Conservation (phyloP, 2,797 vertebrate genomes). For the Psittacula derbiana region DNA sequence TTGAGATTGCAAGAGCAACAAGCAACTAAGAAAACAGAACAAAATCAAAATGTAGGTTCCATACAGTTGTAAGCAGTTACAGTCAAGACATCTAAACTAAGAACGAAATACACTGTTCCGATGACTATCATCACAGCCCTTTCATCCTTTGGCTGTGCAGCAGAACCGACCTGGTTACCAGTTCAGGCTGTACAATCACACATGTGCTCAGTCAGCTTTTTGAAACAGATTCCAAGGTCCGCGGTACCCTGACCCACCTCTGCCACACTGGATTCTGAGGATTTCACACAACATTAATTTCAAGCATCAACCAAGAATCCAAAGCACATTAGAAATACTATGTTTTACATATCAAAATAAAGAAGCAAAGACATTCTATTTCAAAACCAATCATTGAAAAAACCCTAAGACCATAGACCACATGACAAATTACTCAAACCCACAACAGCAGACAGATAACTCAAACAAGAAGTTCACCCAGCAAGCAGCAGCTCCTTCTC, state of each 20-base stretch:
- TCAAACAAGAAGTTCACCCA: not conserved
- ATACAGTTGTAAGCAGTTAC: not conserved
- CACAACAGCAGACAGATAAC: fast-evolving
- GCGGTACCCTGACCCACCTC: not conserved
- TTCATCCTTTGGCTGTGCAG: not conserved
- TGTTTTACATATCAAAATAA: not conserved
- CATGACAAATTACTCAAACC: not conserved
- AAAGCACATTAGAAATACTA: not conserved
- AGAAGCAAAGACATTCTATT: not conserved
- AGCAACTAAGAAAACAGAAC: not conserved
- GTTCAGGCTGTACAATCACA: not conserved
- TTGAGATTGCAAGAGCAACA: not conserved
- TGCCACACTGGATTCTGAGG: not conserved
- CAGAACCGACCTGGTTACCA: not conserved
- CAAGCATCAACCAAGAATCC: not conserved
- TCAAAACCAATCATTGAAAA: not conserved
- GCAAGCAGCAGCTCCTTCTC: not conserved
- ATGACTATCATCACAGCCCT: not conserved
- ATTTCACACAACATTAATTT: not conserved
- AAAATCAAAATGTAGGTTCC: not conserved
- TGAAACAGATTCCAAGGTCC: not conserved
- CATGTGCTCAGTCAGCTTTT: not conserved
- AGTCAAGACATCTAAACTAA: not conserved
- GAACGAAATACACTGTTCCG: not conserved
- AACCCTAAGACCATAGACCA: not conserved